Percentiles rank a stretch among this genome's conserved stretches.
Conservation (phyloP, 1,140 invertebrate genomes). For the Papilio polytes region DNA sequence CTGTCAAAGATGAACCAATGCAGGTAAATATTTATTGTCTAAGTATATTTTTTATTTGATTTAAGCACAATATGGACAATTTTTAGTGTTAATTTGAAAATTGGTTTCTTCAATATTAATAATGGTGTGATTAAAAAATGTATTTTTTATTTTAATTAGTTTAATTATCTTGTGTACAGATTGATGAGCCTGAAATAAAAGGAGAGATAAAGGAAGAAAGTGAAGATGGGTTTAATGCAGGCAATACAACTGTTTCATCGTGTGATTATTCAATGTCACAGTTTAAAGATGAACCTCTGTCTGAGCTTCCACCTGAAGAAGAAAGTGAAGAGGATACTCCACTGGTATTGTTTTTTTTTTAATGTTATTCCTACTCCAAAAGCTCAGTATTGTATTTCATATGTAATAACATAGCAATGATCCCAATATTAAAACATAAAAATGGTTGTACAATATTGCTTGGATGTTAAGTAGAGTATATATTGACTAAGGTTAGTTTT, state of each 20-base stretch:
- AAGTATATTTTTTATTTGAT: neutral
- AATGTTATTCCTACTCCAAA: neutral
- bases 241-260: constrained; percentile 85
- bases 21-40: constrained; percentile 57
- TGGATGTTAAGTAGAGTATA: too few relatives aligned
- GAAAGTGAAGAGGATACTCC: constrained; percentile 72
- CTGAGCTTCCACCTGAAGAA: constrained; percentile 77
- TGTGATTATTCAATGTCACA: constrained; percentile 88
- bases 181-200: constrained; percentile 57
- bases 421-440: too few relatives aligned
- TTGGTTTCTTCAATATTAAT: too few relatives aligned
- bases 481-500: too few relatives aligned
- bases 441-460: too few relatives aligned
- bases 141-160: too few relatives aligned
- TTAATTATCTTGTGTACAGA: constrained; percentile 37
- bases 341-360: neutral
- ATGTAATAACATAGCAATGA: too few relatives aligned
- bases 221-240: constrained; percentile 68
- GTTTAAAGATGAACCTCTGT: constrained; percentile 83
- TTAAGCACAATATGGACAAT: neutral
- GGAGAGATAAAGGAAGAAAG: constrained; percentile 69
- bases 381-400: too few relatives aligned
- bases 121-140: too few relatives aligned
- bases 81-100: neutral
- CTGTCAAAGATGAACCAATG: constrained; percentile 63